Evolutionary conservation across 2,797 vertebrate species (phyloP).

Genomic region (Dermochelys coriacea): DNA sequence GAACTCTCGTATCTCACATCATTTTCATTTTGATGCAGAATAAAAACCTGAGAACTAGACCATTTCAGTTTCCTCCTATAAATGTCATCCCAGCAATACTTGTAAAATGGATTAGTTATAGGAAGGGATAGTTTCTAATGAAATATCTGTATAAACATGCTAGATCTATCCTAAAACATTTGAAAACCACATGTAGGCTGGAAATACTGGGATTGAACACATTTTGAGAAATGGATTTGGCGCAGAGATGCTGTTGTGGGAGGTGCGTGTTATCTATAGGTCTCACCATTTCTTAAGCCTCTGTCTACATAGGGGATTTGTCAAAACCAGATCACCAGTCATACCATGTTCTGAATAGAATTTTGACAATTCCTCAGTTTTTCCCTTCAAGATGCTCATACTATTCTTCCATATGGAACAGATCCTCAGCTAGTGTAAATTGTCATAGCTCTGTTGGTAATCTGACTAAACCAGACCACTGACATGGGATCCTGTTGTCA

Average conservation of each 20-base stretch:
- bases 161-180: neutral
- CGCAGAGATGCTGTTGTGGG: neutral
- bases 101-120: neutral
- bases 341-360: neutral
- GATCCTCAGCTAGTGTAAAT: neutral
- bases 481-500: neutral
- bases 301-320: neutral
- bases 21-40: neutral
- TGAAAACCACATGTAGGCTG: neutral
- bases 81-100: neutral
- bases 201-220: neutral
- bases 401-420: neutral
- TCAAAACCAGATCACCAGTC: neutral
- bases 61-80: neutral
- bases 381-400: neutral
- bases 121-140: neutral
- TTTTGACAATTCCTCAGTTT: neutral
- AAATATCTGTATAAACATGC: neutral
- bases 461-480: neutral
- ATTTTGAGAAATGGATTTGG: neutral
- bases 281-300: slow-evolving; percentile 2
- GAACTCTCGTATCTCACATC: neutral
- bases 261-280: neutral
- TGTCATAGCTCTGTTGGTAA: neutral
- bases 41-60: neutral